These are phyloP conservation scores for Gryllus bimaculatus DNA, from an alignment of 1,140 invertebrate genomes.

Conservation along the genomic window DNA sequence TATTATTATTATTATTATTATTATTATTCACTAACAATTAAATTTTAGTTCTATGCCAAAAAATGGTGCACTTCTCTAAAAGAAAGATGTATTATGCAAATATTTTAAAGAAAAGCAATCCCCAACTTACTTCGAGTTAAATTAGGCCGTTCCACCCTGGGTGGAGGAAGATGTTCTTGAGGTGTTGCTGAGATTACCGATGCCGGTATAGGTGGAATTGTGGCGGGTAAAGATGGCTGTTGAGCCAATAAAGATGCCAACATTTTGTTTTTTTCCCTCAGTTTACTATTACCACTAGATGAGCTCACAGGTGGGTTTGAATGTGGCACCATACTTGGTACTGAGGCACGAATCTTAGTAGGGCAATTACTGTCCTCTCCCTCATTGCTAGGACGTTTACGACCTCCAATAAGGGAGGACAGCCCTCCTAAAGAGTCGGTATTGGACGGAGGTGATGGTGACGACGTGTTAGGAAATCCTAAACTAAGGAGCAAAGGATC, in stretches of 20 bases:
- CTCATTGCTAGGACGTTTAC: constrained; percentile 60
- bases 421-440: neutral
- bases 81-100: no score
- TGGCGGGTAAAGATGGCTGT: constrained; percentile 59
- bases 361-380: constrained; percentile 44
- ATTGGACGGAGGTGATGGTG: constrained; percentile 18
- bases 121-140: constrained; percentile 15
- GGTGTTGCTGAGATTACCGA: constrained; percentile 55
- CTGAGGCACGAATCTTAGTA: constrained; percentile 37
- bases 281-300: constrained; percentile 45
- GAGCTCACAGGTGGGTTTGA: constrained; percentile 31
- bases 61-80: no score
- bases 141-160: constrained; percentile 35
- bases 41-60: no score
- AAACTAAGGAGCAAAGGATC: constrained; percentile 48
- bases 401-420: constrained; percentile 35
- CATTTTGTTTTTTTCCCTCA: constrained; percentile 79
- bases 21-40: no score
- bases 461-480: constrained; percentile 41
- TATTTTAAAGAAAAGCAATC: neutral
- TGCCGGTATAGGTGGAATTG: constrained; percentile 52
- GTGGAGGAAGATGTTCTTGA: constrained; percentile 49
- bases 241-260: constrained; percentile 72
- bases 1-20: no score
- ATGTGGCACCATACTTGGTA: constrained; percentile 32